These are phyloP conservation scores for Agonopterix arenella DNA, from an alignment of 2,888 invertebrate species.

Conservation along the genomic window DNA sequence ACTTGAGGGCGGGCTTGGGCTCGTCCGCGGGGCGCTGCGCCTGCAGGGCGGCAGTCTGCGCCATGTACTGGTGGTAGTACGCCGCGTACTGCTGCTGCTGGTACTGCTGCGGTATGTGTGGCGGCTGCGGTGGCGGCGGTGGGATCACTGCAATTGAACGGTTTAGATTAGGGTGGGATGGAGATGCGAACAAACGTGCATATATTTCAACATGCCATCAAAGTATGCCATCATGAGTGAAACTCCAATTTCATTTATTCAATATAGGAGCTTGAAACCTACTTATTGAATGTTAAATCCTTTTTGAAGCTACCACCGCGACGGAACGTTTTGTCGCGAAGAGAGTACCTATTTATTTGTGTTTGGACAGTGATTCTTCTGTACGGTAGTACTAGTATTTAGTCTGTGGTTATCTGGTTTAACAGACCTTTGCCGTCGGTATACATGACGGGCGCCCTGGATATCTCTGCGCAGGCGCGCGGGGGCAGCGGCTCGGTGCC, in stretches of 20 bases:
- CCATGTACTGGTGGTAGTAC: constrained; percentile 38
- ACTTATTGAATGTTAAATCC: too few species aligned
- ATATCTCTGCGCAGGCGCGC: constrained; percentile 16
- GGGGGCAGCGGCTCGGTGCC: constrained; percentile 54
- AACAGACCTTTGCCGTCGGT: constrained; percentile 8
- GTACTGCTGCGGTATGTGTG: background rate
- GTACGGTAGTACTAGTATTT: too few species aligned
- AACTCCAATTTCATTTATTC: too few species aligned
- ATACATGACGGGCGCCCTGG: constrained; percentile 54
- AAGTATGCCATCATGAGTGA: too few species aligned
- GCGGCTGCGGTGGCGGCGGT: background rate
- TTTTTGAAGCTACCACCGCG: too few species aligned
- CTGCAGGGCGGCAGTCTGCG: constrained; percentile 18
- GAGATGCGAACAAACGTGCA: background rate
- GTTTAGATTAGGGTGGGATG: background rate
- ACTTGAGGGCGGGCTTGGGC: constrained; percentile 24
- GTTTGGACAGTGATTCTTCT: too few species aligned
- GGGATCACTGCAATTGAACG: background rate
- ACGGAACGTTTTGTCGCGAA: too few species aligned
- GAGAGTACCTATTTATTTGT: too few species aligned
- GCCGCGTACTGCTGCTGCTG: constrained; percentile 35
- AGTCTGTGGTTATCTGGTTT: too few species aligned
- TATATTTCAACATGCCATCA: too few species aligned
- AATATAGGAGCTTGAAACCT: too few species aligned
- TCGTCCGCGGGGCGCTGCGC: constrained; percentile 14